phyloP scores from a whole-genome alignment of 2,888 invertebrate genomes.

The Rambutsinella grinnellia region DNA sequence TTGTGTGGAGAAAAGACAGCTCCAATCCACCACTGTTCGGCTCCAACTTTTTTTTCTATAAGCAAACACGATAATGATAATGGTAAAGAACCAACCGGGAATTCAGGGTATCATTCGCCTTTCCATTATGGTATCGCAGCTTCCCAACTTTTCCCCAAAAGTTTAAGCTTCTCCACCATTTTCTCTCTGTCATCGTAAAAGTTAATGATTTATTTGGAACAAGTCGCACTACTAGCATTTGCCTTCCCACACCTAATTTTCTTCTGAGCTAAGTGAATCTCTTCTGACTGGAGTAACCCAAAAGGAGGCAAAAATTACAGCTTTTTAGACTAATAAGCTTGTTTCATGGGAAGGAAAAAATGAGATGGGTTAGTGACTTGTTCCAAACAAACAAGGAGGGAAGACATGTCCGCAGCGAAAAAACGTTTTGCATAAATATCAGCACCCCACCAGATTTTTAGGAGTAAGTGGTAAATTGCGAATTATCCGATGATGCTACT shows the following conservation, averaged over 20 bases:
- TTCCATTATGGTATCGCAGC: background rate
- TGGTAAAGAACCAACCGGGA: background rate
- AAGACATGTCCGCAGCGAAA: background rate
- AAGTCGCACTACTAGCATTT: background rate
- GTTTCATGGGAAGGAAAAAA: background rate
- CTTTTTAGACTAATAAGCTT: background rate
- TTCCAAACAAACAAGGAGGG: background rate
- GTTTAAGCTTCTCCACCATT: background rate
- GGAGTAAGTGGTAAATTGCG: background rate
- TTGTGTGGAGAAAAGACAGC: too few relatives aligned
- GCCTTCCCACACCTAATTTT: background rate
- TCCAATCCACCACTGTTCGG: background rate
- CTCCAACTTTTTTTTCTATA: background rate
- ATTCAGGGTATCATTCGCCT: background rate
- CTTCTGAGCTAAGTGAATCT: background rate
- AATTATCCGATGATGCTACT: background rate
- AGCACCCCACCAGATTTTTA: background rate
- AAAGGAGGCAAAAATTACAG: background rate
- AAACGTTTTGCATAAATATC: background rate
- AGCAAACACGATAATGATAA: background rate
- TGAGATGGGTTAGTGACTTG: background rate
- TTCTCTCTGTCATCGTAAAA: background rate
- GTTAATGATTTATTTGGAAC: slow-evolving; percentile 10
- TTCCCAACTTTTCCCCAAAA: background rate
- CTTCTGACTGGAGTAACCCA: background rate